phyloP scores from a whole-genome alignment of 2,797 vertebrate genomes.

The Enteromius radiatus region DNA sequence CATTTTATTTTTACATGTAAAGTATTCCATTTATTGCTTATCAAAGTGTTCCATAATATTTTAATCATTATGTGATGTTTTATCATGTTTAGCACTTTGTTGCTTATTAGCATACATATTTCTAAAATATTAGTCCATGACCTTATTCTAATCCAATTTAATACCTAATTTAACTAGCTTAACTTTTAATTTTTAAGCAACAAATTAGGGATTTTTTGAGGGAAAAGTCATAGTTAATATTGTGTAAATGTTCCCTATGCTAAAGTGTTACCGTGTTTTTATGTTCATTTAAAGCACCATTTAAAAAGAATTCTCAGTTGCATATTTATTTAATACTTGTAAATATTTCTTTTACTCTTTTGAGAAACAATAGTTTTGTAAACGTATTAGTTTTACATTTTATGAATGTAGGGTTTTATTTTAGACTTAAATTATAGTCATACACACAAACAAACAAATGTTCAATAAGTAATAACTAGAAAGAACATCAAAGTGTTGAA shows the following conservation, averaged over 20 bases:
- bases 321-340: neutral
- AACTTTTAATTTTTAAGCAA: too few relatives aligned
- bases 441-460: neutral
- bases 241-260: too few relatives aligned
- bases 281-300: neutral
- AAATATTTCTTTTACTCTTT: neutral
- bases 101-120: too few relatives aligned
- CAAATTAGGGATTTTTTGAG: too few relatives aligned
- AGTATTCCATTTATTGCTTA: neutral
- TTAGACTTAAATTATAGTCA: neutral
- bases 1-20: neutral
- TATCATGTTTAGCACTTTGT: neutral
- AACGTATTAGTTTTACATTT: neutral
- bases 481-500: conserved; percentile 19
- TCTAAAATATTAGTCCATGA: too few relatives aligned
- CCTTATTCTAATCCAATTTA: too few relatives aligned
- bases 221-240: too few relatives aligned
- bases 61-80: neutral
- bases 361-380: neutral
- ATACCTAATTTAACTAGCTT: too few relatives aligned
- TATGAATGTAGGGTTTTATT: neutral
- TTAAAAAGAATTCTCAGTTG: neutral
- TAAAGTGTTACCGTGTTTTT: too few relatives aligned
- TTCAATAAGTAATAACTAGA: neutral
- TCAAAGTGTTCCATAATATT: neutral